Evolutionary conservation across 2,888 invertebrate genomes (phyloP), one percentile per base, ranked within the genome.

Genomic region (Erebia ligea): DNA sequence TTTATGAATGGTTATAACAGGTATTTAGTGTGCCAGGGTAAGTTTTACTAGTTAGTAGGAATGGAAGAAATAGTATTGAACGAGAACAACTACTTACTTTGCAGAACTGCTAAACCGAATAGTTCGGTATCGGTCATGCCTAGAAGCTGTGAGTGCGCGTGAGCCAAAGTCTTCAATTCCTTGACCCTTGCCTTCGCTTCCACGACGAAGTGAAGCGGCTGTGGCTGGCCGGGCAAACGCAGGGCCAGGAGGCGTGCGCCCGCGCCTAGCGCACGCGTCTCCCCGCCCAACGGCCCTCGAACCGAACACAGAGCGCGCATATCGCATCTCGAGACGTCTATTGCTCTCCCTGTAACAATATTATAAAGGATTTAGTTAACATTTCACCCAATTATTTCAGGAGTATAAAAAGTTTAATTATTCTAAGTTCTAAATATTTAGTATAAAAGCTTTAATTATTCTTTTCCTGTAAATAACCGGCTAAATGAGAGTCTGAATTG

Each of bases 101-200:
- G 96, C 86, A 96, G 95, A 84, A 96, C 94, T 82, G 97, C 97
- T 87, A 98, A 93, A 84, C 97, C 97, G 94, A 98, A 98, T 82
- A 97, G 95, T 85, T 97, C 96, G 84, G 96, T 96, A 91, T 97
- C 97, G 91, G 95, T 95, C 95, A 97, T 96, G 90, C 96, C 97
- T 93, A 96, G 95, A 86, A 97, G 95, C 84, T 96, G 95, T 82
- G 97, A 95, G 92, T 97, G 96, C 76, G 95, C 94, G 88, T 96
- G 96, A 94, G 97, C 96, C 89, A 97, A 95, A 80, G 95, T 94
- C 86, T 97, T 97, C 78, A 98, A 95, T 89, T 98, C 97, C 86
- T 96, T 96, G 86, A 97, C 97, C 89, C 96, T 95, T 79, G 97
- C 96, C 93, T 97, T 98, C 86, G 96, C 96, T 95, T 97, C 95